Evolutionary conservation across 2,888 invertebrate genomes (phyloP).

Genomic region (Cantharis nigra): DNA sequence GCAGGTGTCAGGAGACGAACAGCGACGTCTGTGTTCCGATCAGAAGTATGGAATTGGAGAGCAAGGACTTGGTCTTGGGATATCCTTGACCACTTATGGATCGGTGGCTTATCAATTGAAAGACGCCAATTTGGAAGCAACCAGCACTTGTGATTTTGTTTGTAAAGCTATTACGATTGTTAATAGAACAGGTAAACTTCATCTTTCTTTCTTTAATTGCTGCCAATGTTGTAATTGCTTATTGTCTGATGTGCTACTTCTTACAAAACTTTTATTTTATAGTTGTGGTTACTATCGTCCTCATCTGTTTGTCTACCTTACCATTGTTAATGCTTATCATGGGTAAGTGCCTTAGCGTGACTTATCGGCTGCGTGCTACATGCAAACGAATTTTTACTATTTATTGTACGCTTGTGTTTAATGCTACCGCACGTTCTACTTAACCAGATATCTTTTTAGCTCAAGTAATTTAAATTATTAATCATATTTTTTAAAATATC

Average conservation of each 20-base stretch:
- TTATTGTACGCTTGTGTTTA: not conserved
- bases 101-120: constrained; percentile 79
- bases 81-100: constrained; percentile 69
- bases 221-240: not conserved
- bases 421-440: not conserved
- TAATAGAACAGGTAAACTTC: constrained; percentile 69
- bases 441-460: not conserved
- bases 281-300: constrained; percentile 73
- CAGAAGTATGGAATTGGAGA: constrained; percentile 63
- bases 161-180: constrained; percentile 73
- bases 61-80: constrained; percentile 51
- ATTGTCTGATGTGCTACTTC: not conserved
- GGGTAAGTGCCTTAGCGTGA: constrained; percentile 62
- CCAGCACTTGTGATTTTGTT: constrained; percentile 74
- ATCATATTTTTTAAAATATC: not conserved
- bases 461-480: not conserved
- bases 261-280: constrained; percentile 51
- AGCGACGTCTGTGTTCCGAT: constrained; percentile 69
- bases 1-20: constrained; percentile 76
- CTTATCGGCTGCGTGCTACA: constrained; percentile 37
- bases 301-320: constrained; percentile 69
- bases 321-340: constrained; percentile 78
- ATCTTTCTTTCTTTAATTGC: not conserved
- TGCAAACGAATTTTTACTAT: constrained; percentile 30
- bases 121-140: constrained; percentile 78